Percentiles rank a stretch among this genome's conserved stretches.
Evolutionary conservation across 2,888 invertebrate species (phyloP).

Genomic region (Labia minor): DNA sequence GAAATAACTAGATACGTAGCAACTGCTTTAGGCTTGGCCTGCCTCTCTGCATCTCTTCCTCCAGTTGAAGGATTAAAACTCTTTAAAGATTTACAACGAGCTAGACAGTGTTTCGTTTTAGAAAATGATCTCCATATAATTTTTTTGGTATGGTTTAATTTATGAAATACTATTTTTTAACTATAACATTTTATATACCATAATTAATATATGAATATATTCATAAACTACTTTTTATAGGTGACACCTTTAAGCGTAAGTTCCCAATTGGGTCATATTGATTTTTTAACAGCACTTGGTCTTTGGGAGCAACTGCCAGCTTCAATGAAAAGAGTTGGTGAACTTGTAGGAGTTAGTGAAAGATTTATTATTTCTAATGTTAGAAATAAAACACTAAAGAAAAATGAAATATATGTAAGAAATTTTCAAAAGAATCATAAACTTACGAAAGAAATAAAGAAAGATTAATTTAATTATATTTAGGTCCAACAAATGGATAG

Average conservation of each 20-base stretch:
- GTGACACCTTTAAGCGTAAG: conserved; percentile 82
- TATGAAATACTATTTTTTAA: not conserved
- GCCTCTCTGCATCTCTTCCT: conserved; percentile 84
- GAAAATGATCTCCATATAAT: conserved; percentile 92
- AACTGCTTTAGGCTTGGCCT: conserved; percentile 83
- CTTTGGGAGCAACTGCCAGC: conserved; percentile 71
- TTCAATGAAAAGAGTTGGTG: conserved; percentile 75
- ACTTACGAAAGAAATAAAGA: no score
- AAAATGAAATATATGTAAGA: not conserved
- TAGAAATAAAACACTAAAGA: not conserved
- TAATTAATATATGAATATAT: no score
- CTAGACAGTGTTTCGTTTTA: conserved; percentile 78
- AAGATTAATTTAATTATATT: conserved; percentile 17
- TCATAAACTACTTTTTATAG: conserved; percentile 31
- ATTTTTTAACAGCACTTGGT: conserved; percentile 56
- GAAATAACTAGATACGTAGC: conserved; percentile 50
- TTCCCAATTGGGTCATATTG: conserved; percentile 64
- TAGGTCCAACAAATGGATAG: not conserved
- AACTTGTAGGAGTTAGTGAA: conserved; percentile 79
- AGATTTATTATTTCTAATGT: conserved; percentile 48
- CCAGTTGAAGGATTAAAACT: conserved; percentile 85
- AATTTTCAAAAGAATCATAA: not conserved
- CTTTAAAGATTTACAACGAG: conserved; percentile 80
- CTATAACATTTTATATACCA: no score
- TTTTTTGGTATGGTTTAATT: conserved; percentile 56